phyloP scores from a whole-genome alignment of 2,888 invertebrate genomes.

The Clostera curtula region DNA sequence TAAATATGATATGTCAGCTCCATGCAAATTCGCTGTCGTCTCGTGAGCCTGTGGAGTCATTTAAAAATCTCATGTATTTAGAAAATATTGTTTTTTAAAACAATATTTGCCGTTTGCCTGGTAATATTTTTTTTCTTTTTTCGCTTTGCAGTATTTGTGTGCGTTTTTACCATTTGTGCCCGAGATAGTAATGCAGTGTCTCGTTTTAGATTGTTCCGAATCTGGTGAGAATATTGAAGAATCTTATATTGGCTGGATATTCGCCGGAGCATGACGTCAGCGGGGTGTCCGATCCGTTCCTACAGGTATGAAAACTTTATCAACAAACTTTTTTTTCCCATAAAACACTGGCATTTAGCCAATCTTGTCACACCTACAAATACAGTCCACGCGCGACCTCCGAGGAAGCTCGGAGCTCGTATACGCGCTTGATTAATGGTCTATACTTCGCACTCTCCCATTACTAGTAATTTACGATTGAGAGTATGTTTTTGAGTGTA shows the following conservation, averaged over 20 bases:
- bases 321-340: neutral
- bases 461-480: no score
- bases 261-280: constrained; percentile 99
- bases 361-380: neutral
- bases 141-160: constrained; percentile 38
- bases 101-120: no score
- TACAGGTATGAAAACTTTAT: constrained; percentile 81
- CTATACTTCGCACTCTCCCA: no score
- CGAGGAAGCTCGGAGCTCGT: no score
- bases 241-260: constrained; percentile 98
- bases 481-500: no score
- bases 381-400: neutral
- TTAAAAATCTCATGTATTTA: constrained; percentile 25
- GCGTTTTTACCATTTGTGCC: constrained; percentile 11
- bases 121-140: constrained; percentile 23
- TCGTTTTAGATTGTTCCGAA: constrained; percentile 95
- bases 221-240: constrained; percentile 97
- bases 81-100: constrained; percentile 23
- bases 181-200: constrained; percentile 23
- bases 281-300: constrained; percentile 98
- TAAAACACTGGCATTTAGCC: no score
- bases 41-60: constrained; percentile 21
- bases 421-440: no score
- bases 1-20: constrained; percentile 13
- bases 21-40: constrained; percentile 27